Evolutionary conservation across 2,113 vertebrate genomes (phyloP).

Genomic region (Labeo rohita): DNA sequence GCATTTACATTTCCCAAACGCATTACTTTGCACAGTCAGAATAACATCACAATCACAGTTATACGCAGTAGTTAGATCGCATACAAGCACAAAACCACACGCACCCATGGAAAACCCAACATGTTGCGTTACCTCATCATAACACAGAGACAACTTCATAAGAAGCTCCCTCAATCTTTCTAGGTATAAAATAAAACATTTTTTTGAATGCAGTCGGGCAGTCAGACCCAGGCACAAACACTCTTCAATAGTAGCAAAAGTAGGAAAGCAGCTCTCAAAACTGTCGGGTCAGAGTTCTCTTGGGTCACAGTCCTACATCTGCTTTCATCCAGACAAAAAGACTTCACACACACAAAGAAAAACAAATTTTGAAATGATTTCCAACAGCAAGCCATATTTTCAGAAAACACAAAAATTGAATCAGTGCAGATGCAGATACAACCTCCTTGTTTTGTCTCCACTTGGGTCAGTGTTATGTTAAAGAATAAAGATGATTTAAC

Average conservation of each 20-base stretch:
- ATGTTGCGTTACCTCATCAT: conserved; percentile 34
- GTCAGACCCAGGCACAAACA: conserved; percentile 26
- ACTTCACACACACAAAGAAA: conserved; percentile 21
- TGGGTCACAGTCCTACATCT: conserved; percentile 12
- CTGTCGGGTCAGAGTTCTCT: conserved; percentile 24
- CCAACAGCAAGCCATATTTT: conserved; percentile 31
- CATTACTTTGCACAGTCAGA: conserved; percentile 44
- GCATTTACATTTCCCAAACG: conserved; percentile 44
- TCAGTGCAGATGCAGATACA: background rate
- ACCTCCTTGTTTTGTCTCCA: background rate
- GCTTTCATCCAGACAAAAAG: background rate
- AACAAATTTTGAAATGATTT: background rate
- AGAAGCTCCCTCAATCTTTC: conserved; percentile 37
- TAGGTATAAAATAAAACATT: conserved; percentile 47
- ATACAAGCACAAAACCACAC: conserved; percentile 46
- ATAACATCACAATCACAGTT: conserved; percentile 43
- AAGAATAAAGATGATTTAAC: conserved; percentile 39
- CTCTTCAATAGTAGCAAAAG: conserved; percentile 6
- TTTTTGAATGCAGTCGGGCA: conserved; percentile 29
- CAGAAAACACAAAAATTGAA: conserved; percentile 6
- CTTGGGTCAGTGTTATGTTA: conserved; percentile 37
- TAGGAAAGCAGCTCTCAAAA: conserved; percentile 26
- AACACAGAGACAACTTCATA: conserved; percentile 48
- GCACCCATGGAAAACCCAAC: conserved; percentile 41
- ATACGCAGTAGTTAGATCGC: conserved; percentile 28